Evolutionary conservation across 1,140 invertebrate genomes (phyloP), one percentile per base, ranked within the genome.

Genomic region (Brachystomella parvula): DNA sequence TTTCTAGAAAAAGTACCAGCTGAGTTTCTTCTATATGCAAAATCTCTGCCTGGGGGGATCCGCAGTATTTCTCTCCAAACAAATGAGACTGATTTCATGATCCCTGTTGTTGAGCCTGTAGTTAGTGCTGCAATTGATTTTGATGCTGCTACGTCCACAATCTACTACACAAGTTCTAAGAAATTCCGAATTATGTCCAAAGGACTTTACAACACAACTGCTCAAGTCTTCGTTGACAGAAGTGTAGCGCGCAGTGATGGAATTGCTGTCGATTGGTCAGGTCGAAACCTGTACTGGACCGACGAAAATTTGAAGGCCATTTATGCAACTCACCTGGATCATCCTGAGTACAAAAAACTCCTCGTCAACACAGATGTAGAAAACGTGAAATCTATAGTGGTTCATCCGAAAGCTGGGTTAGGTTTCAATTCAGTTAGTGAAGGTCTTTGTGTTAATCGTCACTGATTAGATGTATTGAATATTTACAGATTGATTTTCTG

Each of bases 271-370:
- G 90, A 93, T 77, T 90, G 87, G 87, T 83, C 89, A 75, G 83
- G 84, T 49, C 79, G 84, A 33, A 90, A 92, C 76, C 73, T 94
- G 32, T 94, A 91, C 79, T 94, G 89, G 88, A 86, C 87, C 49
- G 88, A 89, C 77, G 83, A 85, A 74, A 81, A 81, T 47, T 77
- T 82, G 64, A 80, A 81, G 3, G 77, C 78, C 12, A 83, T 90
- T 70, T 83, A 80, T 73, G 86, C 87, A 31, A 81, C 84, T 24
- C 80, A 81, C 30, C 74, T 89, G 60, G 76, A 80, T 31, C 80
- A 83, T 72, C 74, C 81, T 1, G 76, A 77, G 28, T 76, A 80
- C 49, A 76, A 79, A 19, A 82, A 81, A 74, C 80, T 81, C 35
- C 76, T 89, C 39, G 76, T 86, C 15, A 74, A 77, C 61, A 80